Evolutionary conservation across 2,888 invertebrate genomes (phyloP), one percentile per base, ranked within the genome.

Genomic region (Selenia dentaria): DNA sequence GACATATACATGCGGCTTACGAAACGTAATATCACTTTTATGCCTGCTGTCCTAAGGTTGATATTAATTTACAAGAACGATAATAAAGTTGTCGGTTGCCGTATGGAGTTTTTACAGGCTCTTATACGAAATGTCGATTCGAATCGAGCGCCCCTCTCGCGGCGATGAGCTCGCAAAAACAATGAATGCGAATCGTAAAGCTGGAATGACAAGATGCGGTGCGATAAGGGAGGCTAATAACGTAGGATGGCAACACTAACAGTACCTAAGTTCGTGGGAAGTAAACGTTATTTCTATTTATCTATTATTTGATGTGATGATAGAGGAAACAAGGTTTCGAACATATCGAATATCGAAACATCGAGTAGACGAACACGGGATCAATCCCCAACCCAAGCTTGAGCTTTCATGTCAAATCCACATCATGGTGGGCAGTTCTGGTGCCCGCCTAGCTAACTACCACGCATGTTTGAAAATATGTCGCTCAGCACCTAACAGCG

Each of bases 41-140:
- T 41, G 2, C 0, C 12, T 1, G 3, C 1, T 0, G 1, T 0
- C 0, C 42, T 71, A 79, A 49, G 54, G 68, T 54, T 40, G 9
- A 57, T 29, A 54, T 67, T 70, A 43, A 20, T 3, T 39, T 35
- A 24, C 10, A 26, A 11, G 1, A 18, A 4, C 11, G 11, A n/a
- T 6, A 16, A 3, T 12, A 29, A 33, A 32, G 22, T 28, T 41
- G 33, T 40, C 8, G 25, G 39, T 44, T 40, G 42, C 37, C 50
- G 51, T 81, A 79, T 80, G 77, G 80, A 83, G 82, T 89, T 89
- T 88, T 89, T 89, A 88, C 83, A 79, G 74, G 77, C 85, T 80
- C 83, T 83, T 82, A 83, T 81, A 71, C 76, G 81, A 80, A 79
- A 87, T 79, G 89, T 87, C 88, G 87, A 88, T 87, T 83, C 83